Conservation (phyloP, 2,888 invertebrate species). For the Ophion costatus region DNA sequence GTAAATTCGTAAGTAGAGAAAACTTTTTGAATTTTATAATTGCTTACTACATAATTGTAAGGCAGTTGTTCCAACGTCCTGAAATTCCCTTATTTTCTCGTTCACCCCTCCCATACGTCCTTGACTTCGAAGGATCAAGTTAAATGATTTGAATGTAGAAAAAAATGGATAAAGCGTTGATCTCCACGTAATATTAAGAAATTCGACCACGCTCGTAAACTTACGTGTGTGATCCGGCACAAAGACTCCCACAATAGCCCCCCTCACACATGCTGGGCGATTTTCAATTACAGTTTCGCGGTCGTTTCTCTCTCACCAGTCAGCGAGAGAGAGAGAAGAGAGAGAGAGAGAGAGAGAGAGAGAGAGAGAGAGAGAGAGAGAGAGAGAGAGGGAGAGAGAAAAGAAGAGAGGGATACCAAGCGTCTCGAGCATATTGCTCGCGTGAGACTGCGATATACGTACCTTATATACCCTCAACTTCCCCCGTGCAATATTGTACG, state of each 20-base stretch:
- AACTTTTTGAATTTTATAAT: too few species aligned
- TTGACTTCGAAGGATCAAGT: background rate
- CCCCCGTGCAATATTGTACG: constrained; percentile 70
- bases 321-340: constrained; percentile 9
- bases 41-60: too few species aligned
- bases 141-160: background rate
- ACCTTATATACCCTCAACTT: constrained; percentile 48
- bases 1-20: too few species aligned
- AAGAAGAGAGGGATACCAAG: constrained; percentile 33
- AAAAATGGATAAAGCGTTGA: constrained; percentile 26
- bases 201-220: constrained; percentile 39
- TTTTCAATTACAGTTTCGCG: constrained; percentile 67
- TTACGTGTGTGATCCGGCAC: constrained; percentile 32
- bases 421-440: constrained; percentile 68
- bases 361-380: constrained; percentile 1
- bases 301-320: constrained; percentile 45
- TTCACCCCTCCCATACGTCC: background rate
- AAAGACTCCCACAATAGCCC: constrained; percentile 24
- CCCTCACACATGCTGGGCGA: constrained; percentile 60
- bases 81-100: too few species aligned
- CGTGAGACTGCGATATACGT: constrained; percentile 66
- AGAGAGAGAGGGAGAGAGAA: constrained; percentile 26
- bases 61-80: too few species aligned
- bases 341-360: constrained; percentile 19
- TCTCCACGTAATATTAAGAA: constrained; percentile 56